A percentile compares a stretch with the other conserved stretches of the same genome.
Conservation (phyloP, 2,113 vertebrate genomes). For the Sapayoa aenigma region DNA sequence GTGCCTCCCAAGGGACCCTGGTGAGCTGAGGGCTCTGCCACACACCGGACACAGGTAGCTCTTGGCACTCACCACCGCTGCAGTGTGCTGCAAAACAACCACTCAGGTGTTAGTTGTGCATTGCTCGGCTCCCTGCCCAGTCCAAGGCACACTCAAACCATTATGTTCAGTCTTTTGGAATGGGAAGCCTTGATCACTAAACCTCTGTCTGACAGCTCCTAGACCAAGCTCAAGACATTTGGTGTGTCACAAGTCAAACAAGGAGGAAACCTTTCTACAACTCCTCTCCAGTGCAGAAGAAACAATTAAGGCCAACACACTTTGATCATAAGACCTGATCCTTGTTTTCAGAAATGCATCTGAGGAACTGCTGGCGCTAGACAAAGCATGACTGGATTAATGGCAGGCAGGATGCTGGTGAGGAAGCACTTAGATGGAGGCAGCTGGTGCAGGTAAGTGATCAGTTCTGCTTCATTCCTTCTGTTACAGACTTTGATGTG, state of each 20-base stretch:
- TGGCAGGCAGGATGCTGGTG: background rate
- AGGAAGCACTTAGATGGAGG: background rate
- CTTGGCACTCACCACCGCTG: constrained; percentile 88
- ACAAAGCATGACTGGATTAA: background rate
- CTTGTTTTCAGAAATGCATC: background rate
- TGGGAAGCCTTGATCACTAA: background rate
- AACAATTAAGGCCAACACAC: background rate
- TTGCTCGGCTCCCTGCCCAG: background rate
- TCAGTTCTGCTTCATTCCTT: background rate
- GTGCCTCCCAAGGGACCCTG: constrained; percentile 92
- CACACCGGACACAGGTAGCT: constrained; percentile 95
- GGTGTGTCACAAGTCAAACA: background rate
- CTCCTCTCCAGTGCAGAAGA: background rate
- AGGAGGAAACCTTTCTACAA: background rate
- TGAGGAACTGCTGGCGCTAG: background rate
- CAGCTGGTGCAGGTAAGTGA: background rate
- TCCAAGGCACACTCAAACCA: background rate
- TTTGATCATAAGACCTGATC: background rate
- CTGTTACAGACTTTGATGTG: background rate
- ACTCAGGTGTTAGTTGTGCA: background rate
- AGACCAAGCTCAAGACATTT: background rate
- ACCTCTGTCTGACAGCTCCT: background rate
- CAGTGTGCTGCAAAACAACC: constrained; percentile 85
- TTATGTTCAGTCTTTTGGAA: background rate
- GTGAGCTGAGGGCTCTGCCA: constrained; percentile 93